phyloP scores from a whole-genome alignment of 1,140 invertebrate species.

The Drosophila lacteicornis region DNA sequence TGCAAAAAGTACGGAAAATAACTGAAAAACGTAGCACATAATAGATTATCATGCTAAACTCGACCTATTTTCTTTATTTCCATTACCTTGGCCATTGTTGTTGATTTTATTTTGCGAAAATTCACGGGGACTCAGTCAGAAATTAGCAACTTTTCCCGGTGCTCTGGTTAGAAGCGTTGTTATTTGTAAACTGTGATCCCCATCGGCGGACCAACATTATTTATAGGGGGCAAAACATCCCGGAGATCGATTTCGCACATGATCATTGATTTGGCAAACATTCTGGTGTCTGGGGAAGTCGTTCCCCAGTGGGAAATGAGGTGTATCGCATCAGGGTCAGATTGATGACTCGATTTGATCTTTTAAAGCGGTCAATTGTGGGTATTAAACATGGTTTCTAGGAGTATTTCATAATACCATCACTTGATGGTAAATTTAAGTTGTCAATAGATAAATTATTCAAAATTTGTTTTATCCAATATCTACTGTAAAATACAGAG shows the following conservation, averaged over 20 bases:
- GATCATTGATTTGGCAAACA: conserved; percentile 75
- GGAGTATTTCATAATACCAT: background rate
- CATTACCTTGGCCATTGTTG: conserved; percentile 66
- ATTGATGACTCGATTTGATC: conserved; percentile 9
- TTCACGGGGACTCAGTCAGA: conserved; percentile 20
- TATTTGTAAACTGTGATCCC: conserved; percentile 57
- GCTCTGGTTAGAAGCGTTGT: conserved; percentile 53
- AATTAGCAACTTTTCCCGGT: conserved; percentile 64
- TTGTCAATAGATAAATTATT: background rate
- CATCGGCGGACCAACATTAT: conserved; percentile 44
- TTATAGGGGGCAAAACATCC: conserved; percentile 57
- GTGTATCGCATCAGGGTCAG: conserved; percentile 44
- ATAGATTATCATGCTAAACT: conserved; percentile 7
- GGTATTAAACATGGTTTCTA: background rate
- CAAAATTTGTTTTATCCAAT: background rate
- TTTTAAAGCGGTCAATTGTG: background rate
- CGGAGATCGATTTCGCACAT: conserved; percentile 71
- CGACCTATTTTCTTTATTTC: background rate
- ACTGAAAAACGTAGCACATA: conserved; percentile 20
- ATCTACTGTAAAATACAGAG: conserved; percentile 3
- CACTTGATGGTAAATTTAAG: background rate
- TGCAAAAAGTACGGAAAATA: conserved; percentile 29
- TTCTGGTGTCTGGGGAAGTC: conserved; percentile 56
- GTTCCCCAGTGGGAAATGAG: conserved; percentile 49
- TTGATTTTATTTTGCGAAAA: conserved; percentile 60